Evolutionary conservation across 2,888 invertebrate species (phyloP).

Genomic region (Amphiduros pacificus): DNA sequence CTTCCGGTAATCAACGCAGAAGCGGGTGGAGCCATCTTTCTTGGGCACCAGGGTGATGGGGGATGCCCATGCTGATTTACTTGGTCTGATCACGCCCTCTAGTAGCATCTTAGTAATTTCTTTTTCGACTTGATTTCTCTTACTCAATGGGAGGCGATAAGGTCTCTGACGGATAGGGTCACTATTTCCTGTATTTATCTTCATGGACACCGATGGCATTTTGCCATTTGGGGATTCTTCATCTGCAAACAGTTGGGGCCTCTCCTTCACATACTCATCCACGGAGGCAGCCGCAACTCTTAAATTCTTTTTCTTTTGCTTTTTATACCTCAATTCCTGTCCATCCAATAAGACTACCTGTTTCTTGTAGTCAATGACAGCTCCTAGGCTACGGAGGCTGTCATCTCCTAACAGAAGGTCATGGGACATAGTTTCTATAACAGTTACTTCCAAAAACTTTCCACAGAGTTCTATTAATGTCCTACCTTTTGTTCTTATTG

Average conservation of each 20-base stretch:
- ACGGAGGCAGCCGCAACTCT: background rate
- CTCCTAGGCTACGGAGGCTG: background rate
- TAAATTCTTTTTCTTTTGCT: background rate
- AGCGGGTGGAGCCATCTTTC: conserved; percentile 5
- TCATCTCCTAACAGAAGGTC: conserved; percentile 3
- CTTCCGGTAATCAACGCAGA: conserved; percentile 17
- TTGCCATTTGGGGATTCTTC: background rate
- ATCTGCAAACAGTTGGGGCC: background rate
- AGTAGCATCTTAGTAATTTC: conserved; percentile 12
- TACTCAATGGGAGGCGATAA: conserved; percentile 5
- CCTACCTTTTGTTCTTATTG: background rate
- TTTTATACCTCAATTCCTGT: background rate
- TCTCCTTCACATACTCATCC: background rate
- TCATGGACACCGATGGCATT: conserved; percentile 1
- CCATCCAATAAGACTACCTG: background rate
- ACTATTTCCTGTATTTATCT: background rate
- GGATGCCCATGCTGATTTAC: conserved; percentile 7
- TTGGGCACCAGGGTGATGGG: conserved; percentile 18
- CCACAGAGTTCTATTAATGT: background rate
- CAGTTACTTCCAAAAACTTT: background rate
- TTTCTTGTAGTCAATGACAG: background rate
- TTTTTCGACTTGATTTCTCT: background rate
- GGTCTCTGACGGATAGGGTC: conserved; percentile 3
- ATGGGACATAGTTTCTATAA: background rate
- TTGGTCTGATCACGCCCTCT: conserved; percentile 8